Conservation (phyloP, 2,888 invertebrate genomes). For the Meloe dianella region DNA sequence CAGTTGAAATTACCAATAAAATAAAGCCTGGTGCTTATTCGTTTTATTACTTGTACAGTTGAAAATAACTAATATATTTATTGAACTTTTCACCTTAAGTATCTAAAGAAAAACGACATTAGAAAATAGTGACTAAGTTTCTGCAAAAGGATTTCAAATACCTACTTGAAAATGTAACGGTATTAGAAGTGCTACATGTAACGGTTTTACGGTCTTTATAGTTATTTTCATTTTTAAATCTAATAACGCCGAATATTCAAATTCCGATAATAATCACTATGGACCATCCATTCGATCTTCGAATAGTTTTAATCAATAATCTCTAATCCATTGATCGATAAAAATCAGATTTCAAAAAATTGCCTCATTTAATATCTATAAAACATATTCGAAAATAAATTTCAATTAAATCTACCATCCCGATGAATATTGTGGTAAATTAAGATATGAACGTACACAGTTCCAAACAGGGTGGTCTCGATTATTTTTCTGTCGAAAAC, state of each 20-base stretch:
- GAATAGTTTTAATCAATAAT: slow-evolving; percentile 17
- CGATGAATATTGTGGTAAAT: not conserved
- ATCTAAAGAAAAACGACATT: not conserved
- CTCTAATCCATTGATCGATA: not conserved
- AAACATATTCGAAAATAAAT: not conserved
- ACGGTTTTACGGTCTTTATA: slow-evolving; percentile 22
- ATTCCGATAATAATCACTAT: slow-evolving; percentile 22
- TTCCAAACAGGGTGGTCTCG: slow-evolving; percentile 10
- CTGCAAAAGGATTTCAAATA: slow-evolving; percentile 23
- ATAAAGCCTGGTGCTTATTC: not conserved
- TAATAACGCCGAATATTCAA: slow-evolving; percentile 30
- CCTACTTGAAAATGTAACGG: slow-evolving; percentile 29
- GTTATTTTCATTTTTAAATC: slow-evolving; percentile 21
- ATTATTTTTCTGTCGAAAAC: slow-evolving; percentile 12
- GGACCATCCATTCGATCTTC: not conserved
- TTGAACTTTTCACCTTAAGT: not conserved
- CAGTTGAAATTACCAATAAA: not conserved
- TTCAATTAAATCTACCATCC: not conserved
- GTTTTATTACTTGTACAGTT: not conserved
- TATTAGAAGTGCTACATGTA: slow-evolving; percentile 26
- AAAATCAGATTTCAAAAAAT: too few species aligned
- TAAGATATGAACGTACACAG: not conserved
- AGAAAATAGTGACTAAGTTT: not conserved
- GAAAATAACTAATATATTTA: not conserved
- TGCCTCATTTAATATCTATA: not conserved